Conservation (phyloP, 1,140 invertebrate species). For the Chironomus striatipennis region DNA sequence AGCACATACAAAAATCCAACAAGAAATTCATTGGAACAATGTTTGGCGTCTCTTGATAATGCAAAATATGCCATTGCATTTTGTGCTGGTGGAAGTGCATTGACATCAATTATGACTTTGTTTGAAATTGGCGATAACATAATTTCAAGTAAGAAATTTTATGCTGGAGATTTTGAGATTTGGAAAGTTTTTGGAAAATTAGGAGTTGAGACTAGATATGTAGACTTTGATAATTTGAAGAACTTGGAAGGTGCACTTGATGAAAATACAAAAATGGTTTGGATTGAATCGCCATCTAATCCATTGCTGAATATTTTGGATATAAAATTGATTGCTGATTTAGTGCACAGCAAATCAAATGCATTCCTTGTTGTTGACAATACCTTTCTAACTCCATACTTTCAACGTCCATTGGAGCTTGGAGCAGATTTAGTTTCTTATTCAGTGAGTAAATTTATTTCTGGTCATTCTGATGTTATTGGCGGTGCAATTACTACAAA, state of each 20-base stretch:
- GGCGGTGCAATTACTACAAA: conserved; percentile 65
- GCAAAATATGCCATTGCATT: conserved; percentile 59
- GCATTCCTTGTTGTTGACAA: conserved; percentile 68
- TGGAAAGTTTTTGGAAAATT: no score
- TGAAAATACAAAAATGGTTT: conserved; percentile 44
- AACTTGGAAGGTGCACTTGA: not conserved
- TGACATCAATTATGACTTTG: conserved; percentile 50
- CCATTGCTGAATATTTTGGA: conserved; percentile 68
- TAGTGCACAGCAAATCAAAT: conserved; percentile 48
- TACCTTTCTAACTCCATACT: conserved; percentile 73
- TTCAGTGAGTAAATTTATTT: conserved; percentile 81
- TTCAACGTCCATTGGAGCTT: conserved; percentile 66
- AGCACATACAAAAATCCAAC: conserved; percentile 68
- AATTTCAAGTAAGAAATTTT: conserved; percentile 66
- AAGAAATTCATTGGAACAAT: conserved; percentile 58
- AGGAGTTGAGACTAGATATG: no score
- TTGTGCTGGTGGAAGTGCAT: conserved; percentile 64
- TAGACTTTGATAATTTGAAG: no score
- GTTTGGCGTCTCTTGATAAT: conserved; percentile 62
- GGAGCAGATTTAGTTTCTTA: conserved; percentile 73
- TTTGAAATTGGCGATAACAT: conserved; percentile 65
- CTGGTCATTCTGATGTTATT: conserved; percentile 76
- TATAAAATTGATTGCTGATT: conserved; percentile 52
- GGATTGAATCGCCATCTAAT: conserved; percentile 80
- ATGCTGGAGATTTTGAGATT: conserved; percentile 59